phyloP scores from a whole-genome alignment of 2,113 vertebrate genomes.

The Phoenicopterus ruber region DNA sequence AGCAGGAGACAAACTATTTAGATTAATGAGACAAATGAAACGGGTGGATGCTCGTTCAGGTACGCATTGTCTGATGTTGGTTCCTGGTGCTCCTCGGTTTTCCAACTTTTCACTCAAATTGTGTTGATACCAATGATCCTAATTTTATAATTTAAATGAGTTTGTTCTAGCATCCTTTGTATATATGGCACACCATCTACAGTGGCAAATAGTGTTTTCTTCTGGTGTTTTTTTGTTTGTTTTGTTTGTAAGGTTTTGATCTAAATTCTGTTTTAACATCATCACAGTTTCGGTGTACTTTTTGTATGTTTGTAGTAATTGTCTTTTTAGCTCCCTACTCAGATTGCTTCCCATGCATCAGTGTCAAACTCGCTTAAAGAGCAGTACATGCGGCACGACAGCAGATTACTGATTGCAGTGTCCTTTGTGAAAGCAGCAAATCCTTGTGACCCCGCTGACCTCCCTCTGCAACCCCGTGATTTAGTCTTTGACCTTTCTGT shows the following conservation, averaged over 20 bases:
- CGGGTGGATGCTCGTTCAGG: not conserved
- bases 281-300: not conserved
- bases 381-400: not conserved
- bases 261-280: not conserved
- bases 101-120: not conserved
- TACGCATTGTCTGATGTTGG: not conserved
- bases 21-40: not conserved
- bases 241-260: not conserved
- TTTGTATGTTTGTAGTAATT: not conserved
- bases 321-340: not conserved
- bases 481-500: slow-evolving; percentile 28
- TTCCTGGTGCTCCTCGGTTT: not conserved
- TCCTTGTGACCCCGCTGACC: not conserved
- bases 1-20: not conserved
- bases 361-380: not conserved
- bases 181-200: not conserved
- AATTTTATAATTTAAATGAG: not conserved
- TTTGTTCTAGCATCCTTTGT: not conserved
- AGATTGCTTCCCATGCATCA: slow-evolving; percentile 11
- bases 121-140: not conserved
- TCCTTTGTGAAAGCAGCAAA: slow-evolving; percentile 37
- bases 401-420: slow-evolving; percentile 1
- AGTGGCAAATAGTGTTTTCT: not conserved
- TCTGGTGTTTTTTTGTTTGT: not conserved
- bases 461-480: not conserved